Conservation (phyloP, 2,113 vertebrate genomes). For the Acinonyx jubatus region DNA sequence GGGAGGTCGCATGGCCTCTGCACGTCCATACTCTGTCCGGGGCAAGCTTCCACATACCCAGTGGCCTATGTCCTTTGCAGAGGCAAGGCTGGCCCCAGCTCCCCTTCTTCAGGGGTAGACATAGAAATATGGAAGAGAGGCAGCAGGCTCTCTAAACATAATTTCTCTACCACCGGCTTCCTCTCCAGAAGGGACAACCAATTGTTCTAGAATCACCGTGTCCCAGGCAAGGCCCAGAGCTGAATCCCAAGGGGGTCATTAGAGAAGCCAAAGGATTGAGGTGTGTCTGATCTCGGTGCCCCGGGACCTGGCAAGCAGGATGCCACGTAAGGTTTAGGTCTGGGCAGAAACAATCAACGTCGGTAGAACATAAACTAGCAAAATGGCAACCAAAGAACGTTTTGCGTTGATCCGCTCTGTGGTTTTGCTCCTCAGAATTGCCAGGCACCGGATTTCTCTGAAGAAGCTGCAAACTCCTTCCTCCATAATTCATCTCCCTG, state of each 20-base stretch:
- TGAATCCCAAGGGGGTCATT: background rate
- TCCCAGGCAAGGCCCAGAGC: background rate
- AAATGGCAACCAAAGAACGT: background rate
- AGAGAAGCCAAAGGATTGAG: background rate
- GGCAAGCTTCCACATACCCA: background rate
- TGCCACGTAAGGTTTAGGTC: background rate
- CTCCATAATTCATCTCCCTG: constrained; percentile 69
- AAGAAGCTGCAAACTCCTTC: constrained; percentile 73
- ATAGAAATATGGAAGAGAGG: background rate
- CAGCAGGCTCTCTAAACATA: background rate
- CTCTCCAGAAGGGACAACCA: background rate
- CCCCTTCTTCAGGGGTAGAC: background rate
- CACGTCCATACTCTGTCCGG: rapidly evolving
- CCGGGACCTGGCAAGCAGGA: background rate
- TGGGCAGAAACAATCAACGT: background rate
- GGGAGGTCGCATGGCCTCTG: rapidly evolving
- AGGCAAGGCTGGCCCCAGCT: background rate
- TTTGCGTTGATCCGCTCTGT: background rate
- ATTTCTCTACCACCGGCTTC: rapidly evolving
- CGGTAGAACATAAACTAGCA: background rate
- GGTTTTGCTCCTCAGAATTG: background rate
- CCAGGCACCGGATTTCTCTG: constrained; percentile 44
- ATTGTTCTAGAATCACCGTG: rapidly evolving
- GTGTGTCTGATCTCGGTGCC: background rate
- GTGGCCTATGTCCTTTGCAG: background rate